phyloP scores from a whole-genome alignment of 2,888 invertebrate species.

The Actias luna region DNA sequence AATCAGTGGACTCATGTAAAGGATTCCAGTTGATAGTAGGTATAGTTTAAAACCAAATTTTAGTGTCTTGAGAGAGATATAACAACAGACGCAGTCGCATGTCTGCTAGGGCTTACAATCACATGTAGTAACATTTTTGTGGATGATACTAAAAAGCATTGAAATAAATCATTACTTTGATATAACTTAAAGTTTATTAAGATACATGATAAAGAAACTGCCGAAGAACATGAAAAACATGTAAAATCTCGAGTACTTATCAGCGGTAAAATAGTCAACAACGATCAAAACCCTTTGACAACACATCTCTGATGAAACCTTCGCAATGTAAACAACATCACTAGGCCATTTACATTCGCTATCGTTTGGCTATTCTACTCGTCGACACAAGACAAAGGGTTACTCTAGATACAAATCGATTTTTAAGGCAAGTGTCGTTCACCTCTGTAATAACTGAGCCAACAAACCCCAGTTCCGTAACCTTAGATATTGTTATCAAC shows the following conservation, averaged over 20 bases:
- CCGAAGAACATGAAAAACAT: background rate
- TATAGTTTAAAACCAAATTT: too few species aligned
- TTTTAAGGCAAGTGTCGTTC: conserved; percentile 37
- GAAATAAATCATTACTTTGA: too few species aligned
- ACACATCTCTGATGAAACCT: conserved; percentile 13
- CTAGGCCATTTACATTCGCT: conserved; percentile 15
- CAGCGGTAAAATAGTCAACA: background rate
- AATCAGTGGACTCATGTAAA: too few species aligned
- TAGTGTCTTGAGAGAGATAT: too few species aligned
- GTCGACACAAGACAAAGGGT: conserved; percentile 13
- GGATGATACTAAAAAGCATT: too few species aligned
- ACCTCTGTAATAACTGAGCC: conserved; percentile 30
- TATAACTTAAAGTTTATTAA: background rate
- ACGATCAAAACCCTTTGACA: background rate
- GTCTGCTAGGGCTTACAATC: too few species aligned
- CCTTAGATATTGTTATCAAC: conserved; percentile 18
- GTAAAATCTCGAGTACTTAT: background rate
- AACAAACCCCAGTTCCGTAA: conserved; percentile 21
- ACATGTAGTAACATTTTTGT: too few species aligned
- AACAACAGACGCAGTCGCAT: too few species aligned
- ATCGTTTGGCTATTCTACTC: conserved; percentile 8
- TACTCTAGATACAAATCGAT: conserved; percentile 27
- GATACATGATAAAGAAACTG: background rate
- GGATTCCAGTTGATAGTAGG: too few species aligned
- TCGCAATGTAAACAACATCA: conserved; percentile 17